Evolutionary conservation across 2,113 vertebrate genomes (phyloP), one percentile per base, ranked within the genome.

Genomic region (Pogonocichla stellata): DNA sequence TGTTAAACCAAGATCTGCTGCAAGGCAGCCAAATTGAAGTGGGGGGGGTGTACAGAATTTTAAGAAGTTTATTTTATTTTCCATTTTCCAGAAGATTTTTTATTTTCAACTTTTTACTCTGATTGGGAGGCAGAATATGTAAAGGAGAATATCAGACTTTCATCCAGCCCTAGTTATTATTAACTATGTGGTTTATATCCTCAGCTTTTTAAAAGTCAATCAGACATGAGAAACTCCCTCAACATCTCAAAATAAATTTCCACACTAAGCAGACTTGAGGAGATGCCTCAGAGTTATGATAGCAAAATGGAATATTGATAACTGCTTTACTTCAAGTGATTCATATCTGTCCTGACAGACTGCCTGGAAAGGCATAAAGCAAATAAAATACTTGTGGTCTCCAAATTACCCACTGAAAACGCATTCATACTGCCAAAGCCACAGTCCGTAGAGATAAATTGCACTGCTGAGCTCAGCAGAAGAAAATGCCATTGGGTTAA

Each of bases 181-280:
- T 77, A 92, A 88, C 33, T 72, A 25, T 11, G 23, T 61, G 33
- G 56, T 86, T 38, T 72, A 51, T 58, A 77, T 36, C 6, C 10
- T 23, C 19, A 75, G 45, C 33, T 72, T 82, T 82, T 81, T 33
- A 74, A 74, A 62, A 95, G 53, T 83, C 58, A 83, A 14, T 73
- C 54, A 91, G 53, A 85, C 45, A 90, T 23, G 23, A 94, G 58
- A 95, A 88, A 79, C 34, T 88, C 48, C 60, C 36, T 77, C 60
- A 80, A 54, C 26, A 72, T 72, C 80, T 83, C 78, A 83, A 87
- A 90, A 88, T 57, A 92, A 86, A 90, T 57, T 90, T 86, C 18
- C 48, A 90, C 58, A 61, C 51, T 58, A 86, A 65, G 54, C 17
- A 65, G 54, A 77, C 25, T 2, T 62, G 54, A 64, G 29, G 78